Evolutionary conservation across 2,797 vertebrate species (phyloP).

Genomic region (Australoheros facetus): DNA sequence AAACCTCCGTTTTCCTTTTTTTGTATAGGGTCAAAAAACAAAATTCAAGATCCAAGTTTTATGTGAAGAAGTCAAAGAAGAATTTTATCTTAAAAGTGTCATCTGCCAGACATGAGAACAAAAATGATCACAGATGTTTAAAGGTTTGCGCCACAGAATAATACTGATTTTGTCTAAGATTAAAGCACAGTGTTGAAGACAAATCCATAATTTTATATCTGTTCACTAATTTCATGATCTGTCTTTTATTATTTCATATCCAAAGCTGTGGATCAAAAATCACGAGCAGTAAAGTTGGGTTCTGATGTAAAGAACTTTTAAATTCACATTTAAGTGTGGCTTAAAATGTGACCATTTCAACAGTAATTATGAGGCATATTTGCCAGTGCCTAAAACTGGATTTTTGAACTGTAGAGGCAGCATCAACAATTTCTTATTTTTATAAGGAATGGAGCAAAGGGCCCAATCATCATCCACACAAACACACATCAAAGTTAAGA

Average conservation of each 20-base stretch:
- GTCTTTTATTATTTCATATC: not conserved
- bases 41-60: not conserved
- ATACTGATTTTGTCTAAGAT: not conserved
- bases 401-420: not conserved
- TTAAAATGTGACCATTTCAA: not conserved
- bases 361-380: not conserved
- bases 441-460: not conserved
- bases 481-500: slow-evolving; percentile 9
- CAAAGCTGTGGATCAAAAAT: not conserved
- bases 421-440: not conserved
- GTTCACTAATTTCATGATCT: not conserved
- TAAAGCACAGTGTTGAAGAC: fast-evolving
- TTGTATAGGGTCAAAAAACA: not conserved
- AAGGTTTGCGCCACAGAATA: fast-evolving
- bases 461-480: not conserved
- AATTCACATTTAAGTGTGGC: too few species aligned
- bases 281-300: not conserved
- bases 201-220: too few species aligned
- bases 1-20: not conserved
- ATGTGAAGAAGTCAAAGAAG: not conserved
- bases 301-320: not conserved
- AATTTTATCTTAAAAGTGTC: not conserved
- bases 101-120: not conserved
- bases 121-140: not conserved
- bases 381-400: not conserved